Base-by-base conservation (phyloP, 2,888 invertebrate species). In the Drosophila diplacantha region DNA sequence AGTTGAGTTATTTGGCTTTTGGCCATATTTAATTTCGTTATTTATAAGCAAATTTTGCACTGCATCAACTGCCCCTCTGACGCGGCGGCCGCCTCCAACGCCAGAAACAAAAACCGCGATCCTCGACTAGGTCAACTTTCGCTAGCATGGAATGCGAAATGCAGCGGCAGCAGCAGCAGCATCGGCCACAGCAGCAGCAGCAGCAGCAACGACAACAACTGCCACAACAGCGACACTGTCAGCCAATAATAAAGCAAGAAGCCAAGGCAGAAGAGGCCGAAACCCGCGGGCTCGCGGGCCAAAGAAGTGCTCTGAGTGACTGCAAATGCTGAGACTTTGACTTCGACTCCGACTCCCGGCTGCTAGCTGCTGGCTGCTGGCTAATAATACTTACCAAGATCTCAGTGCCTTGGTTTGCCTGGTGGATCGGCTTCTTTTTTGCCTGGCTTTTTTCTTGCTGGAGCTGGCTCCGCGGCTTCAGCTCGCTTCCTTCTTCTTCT, bases 61-160 rank as follows among this genome's bases (percentile, higher is more conserved):
- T 77, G 76, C 74, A 57, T 41, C 74, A 57, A 14, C 39, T 20
- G 43, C 44, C 65, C 26, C 34, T 24, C 39, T 26, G 46, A 37
- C 60, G 31, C 62, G 47, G 38, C 61, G 9, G 47, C 60, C 60
- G 47, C 61, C 61, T 61, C 62, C 63, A 38, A 67, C 68, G 68
- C 49, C 57, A 65, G 20, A 50, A 58, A 68, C 69, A 52, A 69
- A 66, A 66, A 66, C 66, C 66, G 70, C 70, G 70, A 66, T 62
- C 74, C 82, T 81, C 78, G 78, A 85, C 82, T 86, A 84, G 85
- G 85, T 85, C 85, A 85, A 85, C 85, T 85, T 85, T 85, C 85
- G 85, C 85, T 85, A 85, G 74, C 83, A 79, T 73, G 79, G 84
- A 76, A 85, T 82, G 85, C 81, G 73, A 75, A 83, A 75, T 77